Evolutionary conservation across 2,888 invertebrate species (phyloP).

Genomic region (Oscheius sp.): DNA sequence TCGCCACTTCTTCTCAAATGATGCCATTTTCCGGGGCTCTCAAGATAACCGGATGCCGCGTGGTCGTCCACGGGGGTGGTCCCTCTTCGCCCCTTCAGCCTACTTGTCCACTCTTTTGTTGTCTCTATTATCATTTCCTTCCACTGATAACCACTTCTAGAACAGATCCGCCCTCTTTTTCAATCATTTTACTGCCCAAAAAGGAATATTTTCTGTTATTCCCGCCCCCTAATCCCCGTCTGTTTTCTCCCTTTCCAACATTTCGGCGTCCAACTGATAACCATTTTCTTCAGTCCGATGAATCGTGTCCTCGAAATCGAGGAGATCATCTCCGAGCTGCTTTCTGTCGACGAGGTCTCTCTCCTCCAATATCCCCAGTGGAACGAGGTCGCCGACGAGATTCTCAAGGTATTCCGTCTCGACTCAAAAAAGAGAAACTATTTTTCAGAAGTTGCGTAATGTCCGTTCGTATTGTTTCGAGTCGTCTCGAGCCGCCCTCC

Average conservation of each 20-base stretch:
- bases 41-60: slow-evolving; percentile 30
- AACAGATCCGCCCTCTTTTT: neutral
- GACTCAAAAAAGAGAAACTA: neutral
- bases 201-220: neutral
- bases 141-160: too few relatives aligned
- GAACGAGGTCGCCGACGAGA: slow-evolving; percentile 24
- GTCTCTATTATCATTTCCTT: neutral
- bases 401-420: slow-evolving; percentile 2
- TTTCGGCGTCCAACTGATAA: neutral
- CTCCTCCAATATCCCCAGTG: slow-evolving; percentile 26
- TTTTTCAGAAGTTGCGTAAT: slow-evolving; percentile 21
- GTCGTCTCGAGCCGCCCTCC: slow-evolving; percentile 25
- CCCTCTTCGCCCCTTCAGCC: neutral
- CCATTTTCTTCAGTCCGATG: slow-evolving; percentile 4
- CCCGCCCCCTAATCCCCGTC: neutral
- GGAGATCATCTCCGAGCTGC: slow-evolving; percentile 11
- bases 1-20: slow-evolving; percentile 6
- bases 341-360: slow-evolving; percentile 7
- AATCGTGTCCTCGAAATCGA: slow-evolving; percentile 31
- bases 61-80: neutral
- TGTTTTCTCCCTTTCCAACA: neutral
- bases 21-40: slow-evolving; percentile 26
- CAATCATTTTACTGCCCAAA: neutral
- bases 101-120: neutral
- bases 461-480: slow-evolving; percentile 26